Base-by-base conservation (phyloP, 2,888 invertebrate genomes). In the Lycia hirtaria region DNA sequence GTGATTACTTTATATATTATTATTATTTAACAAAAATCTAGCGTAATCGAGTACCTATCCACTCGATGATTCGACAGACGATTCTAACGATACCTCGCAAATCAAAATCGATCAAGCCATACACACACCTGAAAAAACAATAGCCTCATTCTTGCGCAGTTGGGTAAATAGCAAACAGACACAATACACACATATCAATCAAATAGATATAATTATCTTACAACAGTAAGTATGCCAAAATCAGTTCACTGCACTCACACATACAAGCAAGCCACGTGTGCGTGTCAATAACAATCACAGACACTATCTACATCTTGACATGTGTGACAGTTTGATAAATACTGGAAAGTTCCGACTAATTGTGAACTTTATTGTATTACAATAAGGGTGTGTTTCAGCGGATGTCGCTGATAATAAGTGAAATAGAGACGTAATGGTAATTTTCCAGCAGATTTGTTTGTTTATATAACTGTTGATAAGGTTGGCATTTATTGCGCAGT, bases 401-500 rank as follows among this genome's bases (percentile, higher is more conserved):
- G n/a, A 43, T 35, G 45, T 19, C 15, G 30, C 24, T 38, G 45
- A 52, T 52, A 56, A 47, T 33, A 30, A 49, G 12, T 32, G 12
- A 51, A 22, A 47, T 55, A 41, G 26, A 45, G 47, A 6, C n/a
- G 24, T 43, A 35, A 41, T 58, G 68, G 78, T 71, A 74, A 66
- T 68, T 78, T 78, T 78, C 78, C 76, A 60, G 66, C 67, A 33
- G 65, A 64, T 75, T 35, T 51, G 26, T 56, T 45, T 57, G 47
- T 57, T 52, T 57, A 22, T 43, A 12, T 47, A 19, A 45, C 38
- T 51, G 40, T 12, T 24, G 44, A 32, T 47, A 49, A 17, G 4
- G 20, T 10, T 20, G 0, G 61, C 64, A 54, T 53, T 43, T 67
- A 76, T 38, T 77, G 76, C 79, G 79, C 73, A 77, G 72, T 76